Base-by-base conservation (phyloP, 2,113 vertebrate genomes). In the Eonycteris spelaea region DNA sequence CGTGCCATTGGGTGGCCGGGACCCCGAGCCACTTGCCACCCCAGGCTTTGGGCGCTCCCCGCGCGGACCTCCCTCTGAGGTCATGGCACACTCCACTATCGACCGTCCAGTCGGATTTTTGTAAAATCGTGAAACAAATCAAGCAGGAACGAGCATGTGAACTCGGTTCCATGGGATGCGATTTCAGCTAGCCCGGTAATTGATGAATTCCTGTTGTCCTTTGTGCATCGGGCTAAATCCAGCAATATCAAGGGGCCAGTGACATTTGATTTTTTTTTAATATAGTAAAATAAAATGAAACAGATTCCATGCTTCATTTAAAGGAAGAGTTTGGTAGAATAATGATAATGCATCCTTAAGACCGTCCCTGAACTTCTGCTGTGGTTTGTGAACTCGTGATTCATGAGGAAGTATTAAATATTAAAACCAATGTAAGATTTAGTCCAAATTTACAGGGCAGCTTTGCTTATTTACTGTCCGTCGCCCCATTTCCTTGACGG, bases 351-450 rank as follows among this genome's bases (percentile, higher is more conserved):
- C 73, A 28, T 77, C 93, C 90, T 94, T 92, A 89, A 91, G 95
- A 65, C 82, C 94, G 97, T 94, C 63, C 45, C 86, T 93, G 82
- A 97, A 97, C 95, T 96, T 97, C 94, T 95, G 79, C 68, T 43
- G 92, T 96, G 85, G 53, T 0, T 97, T 97, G 94, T 95, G 98
- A 97, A 97, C 97, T 94, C 95, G 96, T 95, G 98, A 98, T 95
- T 97, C 97, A 97, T 97, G 95, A 92, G 92, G 91, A 96, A 89
- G n/a, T 93, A 98, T 98, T 98, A 98, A 98, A 98, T 98, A 98
- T 98, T 98, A 98, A 98, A 98, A 79, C 67, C 95, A 89, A 90
- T 98, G 98, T 98, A 98, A 98, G 98, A 97, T 94, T 98, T 98
- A 98, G 98, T 98, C 96, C 97, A 97, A 96, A 98, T 98, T 98